A percentile compares a stretch with the other conserved stretches of the same genome.
These are phyloP conservation scores for Fulmarus glacialis DNA, from an alignment of 2,113 vertebrate genomes.

Conservation along the genomic window DNA sequence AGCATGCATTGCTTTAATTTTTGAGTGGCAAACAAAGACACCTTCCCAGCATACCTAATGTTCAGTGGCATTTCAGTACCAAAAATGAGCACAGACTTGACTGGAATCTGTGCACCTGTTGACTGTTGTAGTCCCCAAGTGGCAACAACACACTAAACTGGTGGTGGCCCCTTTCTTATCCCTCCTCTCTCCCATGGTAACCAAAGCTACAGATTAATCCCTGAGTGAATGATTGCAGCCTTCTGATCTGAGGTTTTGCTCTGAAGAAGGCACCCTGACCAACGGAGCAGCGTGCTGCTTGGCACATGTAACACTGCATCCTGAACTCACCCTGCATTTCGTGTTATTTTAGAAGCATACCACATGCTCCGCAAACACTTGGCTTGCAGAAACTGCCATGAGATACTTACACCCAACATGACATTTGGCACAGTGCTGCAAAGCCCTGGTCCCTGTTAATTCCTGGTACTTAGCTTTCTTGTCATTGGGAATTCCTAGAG, in stretches of 20 bases:
- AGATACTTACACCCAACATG: neutral
- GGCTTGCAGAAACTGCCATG: neutral
- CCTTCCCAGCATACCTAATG: neutral
- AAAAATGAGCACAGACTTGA: neutral
- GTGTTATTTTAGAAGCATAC: neutral
- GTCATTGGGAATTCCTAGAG: neutral
- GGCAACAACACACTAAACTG: neutral
- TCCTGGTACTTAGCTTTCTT: neutral
- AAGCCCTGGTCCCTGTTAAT: neutral
- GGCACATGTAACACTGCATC: neutral
- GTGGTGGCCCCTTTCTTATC: neutral
- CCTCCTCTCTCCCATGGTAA: neutral
- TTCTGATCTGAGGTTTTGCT: neutral
- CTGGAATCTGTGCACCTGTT: neutral
- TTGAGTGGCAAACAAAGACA: neutral
- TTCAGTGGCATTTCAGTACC: neutral
- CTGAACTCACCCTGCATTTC: neutral
- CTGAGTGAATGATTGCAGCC: neutral
- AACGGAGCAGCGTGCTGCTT: neutral
- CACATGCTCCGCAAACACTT: neutral
- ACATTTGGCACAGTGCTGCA: neutral
- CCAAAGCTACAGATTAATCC: neutral
- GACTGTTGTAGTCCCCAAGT: neutral
- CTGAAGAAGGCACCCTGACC: neutral
- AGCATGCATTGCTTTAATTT: neutral